Base-by-base conservation (phyloP, 1,140 invertebrate species). In the Penaeus chinensis region DNA sequence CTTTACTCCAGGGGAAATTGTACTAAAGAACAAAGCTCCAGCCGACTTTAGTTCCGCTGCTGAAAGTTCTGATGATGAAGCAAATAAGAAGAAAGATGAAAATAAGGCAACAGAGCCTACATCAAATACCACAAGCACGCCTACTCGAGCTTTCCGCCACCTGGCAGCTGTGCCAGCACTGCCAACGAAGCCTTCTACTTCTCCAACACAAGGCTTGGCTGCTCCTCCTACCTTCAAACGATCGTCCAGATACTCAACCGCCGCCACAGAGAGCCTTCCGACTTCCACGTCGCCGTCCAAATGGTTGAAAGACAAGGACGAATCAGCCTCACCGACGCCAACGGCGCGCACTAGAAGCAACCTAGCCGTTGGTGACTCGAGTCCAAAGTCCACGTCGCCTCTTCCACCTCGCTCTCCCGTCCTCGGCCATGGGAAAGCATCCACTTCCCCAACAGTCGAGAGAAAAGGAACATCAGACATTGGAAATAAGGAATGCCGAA, bases 11-110 rank as follows among this genome's bases (percentile, higher is more conserved):
- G 60, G 77, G 11, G 79, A 88, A 22, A 54, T 82, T 24, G 78
- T 78, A 22, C 27, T 87, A 22, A 87, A 85, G 71, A 90, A 89
- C 71, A 90, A 90, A 82, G 90, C 88, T 20, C 90, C 90, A 8
- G 90, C 90, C 27, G 90, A 90, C 74, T 90, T 90, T 83, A 90
- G 85, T 19, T 90, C 90, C 18, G 90, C 77, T 3, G 88, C 88
- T 3, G 90, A 90, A 42, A 83, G 60, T 16, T 89, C 88, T n/a
- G 87, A 87, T 65, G 89, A 85, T 27, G 87, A 86, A 37, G 76
- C 65, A n/a, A 13, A 61, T 10, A 71, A 32, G 37, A 61, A 54
- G 62, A 71, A 69, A 42, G 85, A 32, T 10, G 66, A 77, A 18
- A 54, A 37, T 10, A 71, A 42, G 24, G 71, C 37, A 60, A 22